Base-by-base conservation (phyloP, 1,140 invertebrate species). In the Drosophila triauraria region DNA sequence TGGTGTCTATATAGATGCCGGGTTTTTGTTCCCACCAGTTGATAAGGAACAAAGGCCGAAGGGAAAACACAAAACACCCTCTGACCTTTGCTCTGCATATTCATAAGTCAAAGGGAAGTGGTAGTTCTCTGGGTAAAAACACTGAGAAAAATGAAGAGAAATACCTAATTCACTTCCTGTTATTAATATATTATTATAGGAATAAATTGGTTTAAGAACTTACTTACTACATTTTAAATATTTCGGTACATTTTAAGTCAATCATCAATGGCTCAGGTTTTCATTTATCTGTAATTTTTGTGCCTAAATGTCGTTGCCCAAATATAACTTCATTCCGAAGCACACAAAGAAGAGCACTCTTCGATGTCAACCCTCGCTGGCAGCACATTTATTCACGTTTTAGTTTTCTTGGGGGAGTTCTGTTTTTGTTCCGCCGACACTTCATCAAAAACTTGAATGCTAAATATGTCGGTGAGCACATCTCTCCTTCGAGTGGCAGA, bases 401-500 rank as follows among this genome's bases (percentile, higher is more conserved):
- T 69, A 77, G 75, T 77, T 77, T 77, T 54, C 30, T 42, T 60
- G 25, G 48, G 42, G 38, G 38, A 60, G 30, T 62, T 63, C 54
- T 78, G 64, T 72, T 78, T 78, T 78, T 78, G 46, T 71, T 71
- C 63, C 42, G 67, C 47, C 38, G 46, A 70, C 67, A 79, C 76
- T 79, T 79, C 75, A 79, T 79, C 75, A 79, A 79, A 78, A 79
- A 79, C 76, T 79, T 72, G 76, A 79, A 78, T 79, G 65, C 67
- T 78, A 79, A 79, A 79, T 79, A 79, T 79, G 76, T 71, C 59
- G 77, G 67, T 69, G 42, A 78, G 74, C 53, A 67, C 40, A 76
- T 30, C 65, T 47, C 56, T 40, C 53, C 57, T 4, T 43, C 40
- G 57, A 56, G 67, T 64, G 53, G 50, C 54, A 68, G 38, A 75